Evolutionary conservation across 2,113 vertebrate genomes (phyloP), one percentile per base, ranked within the genome.

Genomic region (Balaeniceps rex): DNA sequence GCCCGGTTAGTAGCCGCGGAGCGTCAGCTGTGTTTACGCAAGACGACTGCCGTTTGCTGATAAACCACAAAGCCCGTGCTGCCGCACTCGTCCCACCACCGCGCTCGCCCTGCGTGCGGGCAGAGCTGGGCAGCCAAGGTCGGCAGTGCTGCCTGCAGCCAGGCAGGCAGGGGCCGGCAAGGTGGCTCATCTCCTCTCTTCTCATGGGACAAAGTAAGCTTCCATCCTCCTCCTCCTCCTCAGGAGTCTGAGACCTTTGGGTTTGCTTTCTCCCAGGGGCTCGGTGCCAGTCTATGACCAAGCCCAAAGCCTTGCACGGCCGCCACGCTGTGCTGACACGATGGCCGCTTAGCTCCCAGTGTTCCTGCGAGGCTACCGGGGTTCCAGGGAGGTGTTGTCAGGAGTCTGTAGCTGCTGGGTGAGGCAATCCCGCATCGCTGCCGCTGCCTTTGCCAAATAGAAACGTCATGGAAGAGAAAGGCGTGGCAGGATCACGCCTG

Each of bases 231-330:
- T 60, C 42, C 24, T 51, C 33, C 31, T 74, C 65, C 42, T 22
- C 21, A 24, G 9, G 61, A 25, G n/a, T 26, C 9, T 63, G 60
- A 22, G 75, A 8, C 2, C 6, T 23, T 34, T 3, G n/a, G 19
- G 6, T 68, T 88, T 60, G 40, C 33, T 78, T n/a, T 17, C 25
- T 65, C 49, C 47, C 31, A 33, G 25, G 29, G 8, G 12, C 71
- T 68, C 1, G 0, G 24, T 10, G 9, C 33, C 5, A 10, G 5
- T 12, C 2, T 2, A 1, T 3, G 23, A 12, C 51, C 9, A 10
- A 72, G 29, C 47, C 24, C 5, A 0, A 57, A 87, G 38, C 49
- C 18, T 38, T 5, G 0, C 2, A 0, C 15, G 54, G 42, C 65
- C n/a, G 9, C 51, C 36, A 4, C 4, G 33, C 57, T 23, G 25